Evolutionary conservation across 2,797 vertebrate species (phyloP), one percentile per base, ranked within the genome.

Genomic region (Sebastes taczanowskii): DNA sequence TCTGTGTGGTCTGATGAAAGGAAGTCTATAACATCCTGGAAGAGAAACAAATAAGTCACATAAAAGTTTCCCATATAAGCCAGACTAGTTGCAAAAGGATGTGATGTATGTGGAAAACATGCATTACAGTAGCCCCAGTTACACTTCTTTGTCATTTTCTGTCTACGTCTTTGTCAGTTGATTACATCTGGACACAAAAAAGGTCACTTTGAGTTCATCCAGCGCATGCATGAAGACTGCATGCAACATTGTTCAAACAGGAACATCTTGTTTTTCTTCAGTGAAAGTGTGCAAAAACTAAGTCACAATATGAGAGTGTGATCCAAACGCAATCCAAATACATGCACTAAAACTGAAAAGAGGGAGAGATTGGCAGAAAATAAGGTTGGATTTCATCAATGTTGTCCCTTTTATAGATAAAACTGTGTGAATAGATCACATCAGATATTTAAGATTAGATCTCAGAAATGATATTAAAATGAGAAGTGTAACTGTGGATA

Each of bases 1-100:
- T 96, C 93, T 83, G 94, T 67, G 42, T 93, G 80, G 46, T 96
- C 95, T 74, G 92, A 87, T 61, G 96, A 95, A 83, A 97, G 95
- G 68, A 78, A 90, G 66, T 93, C 81, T 18, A 94, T 93, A 67
- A 96, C 94, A 91, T 97, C 97, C 97, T 98, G 87, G 71, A 95
- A 32, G 74, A 77, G 27, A 93, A 93, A 88, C 73, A 56, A 11
- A 84, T 4, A 22, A 70, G 34, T 58, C 1, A 64, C n/a, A 66
- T 30, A 66, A 52, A 63, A 52, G 13, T 4, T 55, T 20, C 2
- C 14, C 1, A 8, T 35, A 49, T 11, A 22, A 59, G 14, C 32
- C 22, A 64, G 8, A 29, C 3, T 18, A 16, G 4, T 9, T 60
- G 11, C 18, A 22, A 74, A 49, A 72, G 1, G 56, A 67, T 35